phyloP scores from a whole-genome alignment of 2,113 vertebrate genomes.

The Spea multiplicata region DNA sequence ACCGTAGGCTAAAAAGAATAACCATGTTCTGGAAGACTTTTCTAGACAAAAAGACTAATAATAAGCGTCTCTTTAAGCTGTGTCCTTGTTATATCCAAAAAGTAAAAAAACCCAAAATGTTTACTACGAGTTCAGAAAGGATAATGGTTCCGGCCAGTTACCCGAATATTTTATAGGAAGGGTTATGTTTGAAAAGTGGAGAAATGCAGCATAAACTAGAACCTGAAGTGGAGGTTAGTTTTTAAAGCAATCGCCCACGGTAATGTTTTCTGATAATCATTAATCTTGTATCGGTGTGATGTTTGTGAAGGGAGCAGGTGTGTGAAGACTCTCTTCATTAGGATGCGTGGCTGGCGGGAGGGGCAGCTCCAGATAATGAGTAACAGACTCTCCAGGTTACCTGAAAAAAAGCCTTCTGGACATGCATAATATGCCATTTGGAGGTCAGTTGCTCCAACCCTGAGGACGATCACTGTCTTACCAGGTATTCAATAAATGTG shows the following conservation, averaged over 20 bases:
- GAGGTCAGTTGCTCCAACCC: conserved; percentile 14
- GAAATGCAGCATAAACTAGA: background rate
- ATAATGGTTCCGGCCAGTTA: too few relatives aligned
- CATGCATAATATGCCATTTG: conserved; percentile 11
- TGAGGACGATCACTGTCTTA: conserved; percentile 1
- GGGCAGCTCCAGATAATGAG: conserved; percentile 32
- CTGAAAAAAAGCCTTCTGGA: conserved; percentile 25
- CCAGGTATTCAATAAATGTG: conserved; percentile 23
- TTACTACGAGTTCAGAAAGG: too few relatives aligned
- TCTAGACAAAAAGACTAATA: too few relatives aligned
- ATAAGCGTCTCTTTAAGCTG: too few relatives aligned
- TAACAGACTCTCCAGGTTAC: conserved; percentile 26
- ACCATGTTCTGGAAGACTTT: too few relatives aligned
- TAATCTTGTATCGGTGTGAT: conserved; percentile 38
- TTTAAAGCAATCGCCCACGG: conserved; percentile 14
- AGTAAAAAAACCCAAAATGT: too few relatives aligned
- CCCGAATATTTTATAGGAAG: too few relatives aligned
- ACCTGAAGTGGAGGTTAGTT: background rate
- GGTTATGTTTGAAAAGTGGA: too few relatives aligned
- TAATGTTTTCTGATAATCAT: conserved; percentile 34
- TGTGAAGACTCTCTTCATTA: conserved; percentile 33
- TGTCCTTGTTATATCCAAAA: too few relatives aligned
- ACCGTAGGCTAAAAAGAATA: too few relatives aligned
- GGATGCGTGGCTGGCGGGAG: conserved; percentile 31
- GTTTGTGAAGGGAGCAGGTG: conserved; percentile 37